Conservation (phyloP, 2,888 invertebrate genomes). For the Temnothorax rugatulus region DNA sequence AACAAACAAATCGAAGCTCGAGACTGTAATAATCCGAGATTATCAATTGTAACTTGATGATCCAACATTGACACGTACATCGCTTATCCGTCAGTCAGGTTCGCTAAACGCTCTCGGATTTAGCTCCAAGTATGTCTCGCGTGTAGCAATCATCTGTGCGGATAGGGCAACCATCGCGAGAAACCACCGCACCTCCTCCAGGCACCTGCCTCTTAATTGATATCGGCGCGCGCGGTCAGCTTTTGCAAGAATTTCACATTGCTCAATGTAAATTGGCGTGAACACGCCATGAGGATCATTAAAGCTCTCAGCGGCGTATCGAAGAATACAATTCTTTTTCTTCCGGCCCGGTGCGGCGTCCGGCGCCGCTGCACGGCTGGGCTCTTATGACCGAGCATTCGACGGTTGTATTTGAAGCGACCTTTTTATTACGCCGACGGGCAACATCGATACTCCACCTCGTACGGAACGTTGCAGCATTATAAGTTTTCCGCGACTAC, state of each 20-base stretch:
- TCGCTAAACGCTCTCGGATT: conserved; percentile 11
- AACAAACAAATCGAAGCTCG: conserved; percentile 21
- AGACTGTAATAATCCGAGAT: conserved; percentile 3
- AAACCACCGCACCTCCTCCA: background rate
- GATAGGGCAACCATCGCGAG: background rate
- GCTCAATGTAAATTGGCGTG: conserved; percentile 22
- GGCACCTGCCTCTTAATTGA: conserved; percentile 30
- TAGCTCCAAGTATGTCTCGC: background rate
- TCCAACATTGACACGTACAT: conserved; percentile 3
- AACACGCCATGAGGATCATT: conserved; percentile 26
- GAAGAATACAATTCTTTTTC: conserved; percentile 33
- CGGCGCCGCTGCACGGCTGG: background rate
- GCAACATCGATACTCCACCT: conserved; percentile 55
- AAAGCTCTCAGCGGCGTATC: conserved; percentile 3
- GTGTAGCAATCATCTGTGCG: background rate
- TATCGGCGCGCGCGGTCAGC: background rate
- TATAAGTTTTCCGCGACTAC: conserved; percentile 79
- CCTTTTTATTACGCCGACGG: conserved; percentile 63
- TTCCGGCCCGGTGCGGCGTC: background rate
- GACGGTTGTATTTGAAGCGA: conserved; percentile 50
- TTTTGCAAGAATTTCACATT: conserved; percentile 23
- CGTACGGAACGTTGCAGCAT: conserved; percentile 56
- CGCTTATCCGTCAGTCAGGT: background rate
- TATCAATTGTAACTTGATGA: conserved; percentile 24
- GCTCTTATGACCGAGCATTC: conserved; percentile 51